Conservation (phyloP, 1,140 invertebrate genomes). For the Pachyrhynchus sulphureomaculatus region DNA sequence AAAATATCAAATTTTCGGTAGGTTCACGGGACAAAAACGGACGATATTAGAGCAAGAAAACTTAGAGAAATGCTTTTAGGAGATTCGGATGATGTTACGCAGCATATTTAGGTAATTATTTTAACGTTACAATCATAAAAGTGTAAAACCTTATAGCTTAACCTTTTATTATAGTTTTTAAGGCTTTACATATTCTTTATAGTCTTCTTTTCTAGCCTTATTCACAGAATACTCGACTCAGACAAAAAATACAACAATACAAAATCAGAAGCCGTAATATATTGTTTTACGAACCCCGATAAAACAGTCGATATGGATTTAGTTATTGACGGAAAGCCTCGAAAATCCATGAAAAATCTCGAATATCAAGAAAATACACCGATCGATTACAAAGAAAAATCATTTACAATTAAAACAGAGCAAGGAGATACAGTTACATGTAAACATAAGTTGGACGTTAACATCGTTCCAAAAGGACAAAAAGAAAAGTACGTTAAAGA, state of each 20-base stretch:
- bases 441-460: constrained; percentile 17
- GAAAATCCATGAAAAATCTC: constrained; percentile 11
- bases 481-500: not conserved
- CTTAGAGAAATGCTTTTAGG: not conserved
- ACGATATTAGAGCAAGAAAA: not conserved
- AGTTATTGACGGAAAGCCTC: constrained; percentile 23
- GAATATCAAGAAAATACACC: constrained; percentile 2
- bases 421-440: constrained; percentile 34
- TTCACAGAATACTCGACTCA: constrained; percentile 33
- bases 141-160: too few species aligned
- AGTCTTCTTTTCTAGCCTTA: constrained; percentile 31
- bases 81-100: constrained; percentile 10
- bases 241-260: constrained; percentile 36
- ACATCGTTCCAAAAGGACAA: constrained; percentile 7
- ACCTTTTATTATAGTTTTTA: too few species aligned
- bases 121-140: not conserved
- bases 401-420: constrained; percentile 28
- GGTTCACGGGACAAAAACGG: not conserved
- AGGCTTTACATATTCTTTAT: too few species aligned
- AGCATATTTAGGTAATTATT: constrained; percentile 8
- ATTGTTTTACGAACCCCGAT: constrained; percentile 24
- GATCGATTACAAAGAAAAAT: constrained; percentile 1
- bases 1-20: constrained; percentile 4
- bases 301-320: constrained; percentile 27
- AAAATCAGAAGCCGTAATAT: constrained; percentile 34